Evolutionary conservation across 2,888 invertebrate genomes (phyloP).

Genomic region (Pyrocoelia pectoralis): DNA sequence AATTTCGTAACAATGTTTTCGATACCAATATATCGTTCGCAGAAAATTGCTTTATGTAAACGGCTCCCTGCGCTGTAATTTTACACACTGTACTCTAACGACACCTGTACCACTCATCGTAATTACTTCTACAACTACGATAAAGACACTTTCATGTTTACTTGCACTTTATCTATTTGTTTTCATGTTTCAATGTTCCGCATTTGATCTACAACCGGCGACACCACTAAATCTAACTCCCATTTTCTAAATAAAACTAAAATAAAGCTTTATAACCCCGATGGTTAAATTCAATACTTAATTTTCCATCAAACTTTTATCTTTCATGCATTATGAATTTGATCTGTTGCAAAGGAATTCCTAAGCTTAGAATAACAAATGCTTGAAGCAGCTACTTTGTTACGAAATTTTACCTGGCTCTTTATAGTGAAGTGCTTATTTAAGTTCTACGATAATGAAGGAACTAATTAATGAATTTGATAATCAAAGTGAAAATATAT

Average conservation of each 20-base stretch:
- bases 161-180: slow-evolving; percentile 18
- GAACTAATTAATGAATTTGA: slow-evolving; percentile 38
- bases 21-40: slow-evolving; percentile 43
- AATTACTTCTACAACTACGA: slow-evolving; percentile 49
- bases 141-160: slow-evolving; percentile 24
- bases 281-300: slow-evolving; percentile 9
- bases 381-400: slow-evolving; percentile 36
- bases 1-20: slow-evolving; percentile 44
- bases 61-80: slow-evolving; percentile 51
- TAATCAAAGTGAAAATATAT: slow-evolving; percentile 31
- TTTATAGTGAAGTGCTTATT: slow-evolving; percentile 38
- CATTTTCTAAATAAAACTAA: background rate
- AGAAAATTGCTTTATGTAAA: slow-evolving; percentile 52
- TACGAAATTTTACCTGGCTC: slow-evolving; percentile 40
- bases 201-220: background rate
- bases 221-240: background rate
- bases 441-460: slow-evolving; percentile 33
- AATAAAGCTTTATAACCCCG: background rate
- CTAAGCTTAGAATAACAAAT: slow-evolving; percentile 30
- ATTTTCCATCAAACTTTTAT: slow-evolving; percentile 23
- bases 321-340: slow-evolving; percentile 28
- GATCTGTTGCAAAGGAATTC: slow-evolving; percentile 30
- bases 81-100: slow-evolving; percentile 44
- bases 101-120: slow-evolving; percentile 54
- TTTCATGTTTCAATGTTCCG: slow-evolving; percentile 2